Percentiles rank a stretch among this genome's conserved stretches.
phyloP scores from a whole-genome alignment of 2,797 vertebrate species.

The Hirundo rustica region DNA sequence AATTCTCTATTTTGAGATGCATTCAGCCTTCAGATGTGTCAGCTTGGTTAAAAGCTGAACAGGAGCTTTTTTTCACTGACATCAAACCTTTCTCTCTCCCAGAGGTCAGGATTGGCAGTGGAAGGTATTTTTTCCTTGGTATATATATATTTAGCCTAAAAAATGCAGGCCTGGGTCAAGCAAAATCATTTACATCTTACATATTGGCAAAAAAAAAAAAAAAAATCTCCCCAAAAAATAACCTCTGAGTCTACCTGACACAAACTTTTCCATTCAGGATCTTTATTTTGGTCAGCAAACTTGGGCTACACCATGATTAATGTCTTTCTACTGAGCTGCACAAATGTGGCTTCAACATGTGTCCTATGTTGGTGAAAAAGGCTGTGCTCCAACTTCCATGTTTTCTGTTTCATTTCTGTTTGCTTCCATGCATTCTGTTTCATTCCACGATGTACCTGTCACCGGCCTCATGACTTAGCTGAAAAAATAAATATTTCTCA shows the following conservation, averaged over 20 bases:
- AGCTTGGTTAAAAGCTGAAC: neutral
- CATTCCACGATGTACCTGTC: constrained; percentile 34
- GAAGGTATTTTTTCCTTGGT: neutral
- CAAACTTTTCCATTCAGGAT: neutral
- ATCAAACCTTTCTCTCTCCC: neutral
- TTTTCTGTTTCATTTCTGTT: neutral
- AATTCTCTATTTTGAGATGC: neutral
- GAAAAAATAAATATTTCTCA: constrained; percentile 52
- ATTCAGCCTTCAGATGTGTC: neutral
- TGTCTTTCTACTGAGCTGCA: neutral
- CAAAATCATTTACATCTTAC: neutral
- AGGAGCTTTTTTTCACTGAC: neutral
- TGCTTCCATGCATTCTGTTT: constrained; percentile 2
- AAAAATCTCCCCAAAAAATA: neutral
- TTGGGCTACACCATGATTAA: neutral
- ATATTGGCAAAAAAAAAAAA: neutral
- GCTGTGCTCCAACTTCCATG: neutral
- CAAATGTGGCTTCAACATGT: neutral
- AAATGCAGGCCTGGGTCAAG: neutral
- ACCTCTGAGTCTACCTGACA: neutral
- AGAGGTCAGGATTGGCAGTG: neutral
- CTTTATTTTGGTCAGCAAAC: neutral
- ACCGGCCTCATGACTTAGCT: constrained; percentile 22
- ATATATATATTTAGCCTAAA: neutral
- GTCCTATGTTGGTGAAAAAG: neutral